A percentile compares a stretch with the other conserved stretches of the same genome.
phyloP scores from a whole-genome alignment of 2,113 vertebrate genomes.

The Dolichallabes microphthalmus region DNA sequence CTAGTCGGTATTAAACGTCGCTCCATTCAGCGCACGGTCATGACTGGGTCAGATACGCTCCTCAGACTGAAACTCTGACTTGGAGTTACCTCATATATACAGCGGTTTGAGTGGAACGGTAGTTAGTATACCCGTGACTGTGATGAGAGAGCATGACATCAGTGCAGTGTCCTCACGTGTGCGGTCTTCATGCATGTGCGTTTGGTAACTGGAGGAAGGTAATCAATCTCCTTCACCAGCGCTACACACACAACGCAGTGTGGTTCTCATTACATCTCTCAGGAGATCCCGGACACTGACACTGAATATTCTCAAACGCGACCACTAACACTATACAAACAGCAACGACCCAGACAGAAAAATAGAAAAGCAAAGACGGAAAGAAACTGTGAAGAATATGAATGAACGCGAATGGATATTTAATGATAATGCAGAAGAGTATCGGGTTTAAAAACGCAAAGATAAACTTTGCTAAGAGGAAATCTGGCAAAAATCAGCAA shows the following conservation, averaged over 20 bases:
- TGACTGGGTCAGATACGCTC: slow-evolving; percentile 14
- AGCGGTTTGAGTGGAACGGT: slow-evolving; percentile 29
- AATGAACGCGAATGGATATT: not conserved
- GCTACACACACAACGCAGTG: slow-evolving; percentile 64
- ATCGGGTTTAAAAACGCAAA: not conserved
- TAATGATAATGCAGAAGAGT: not conserved
- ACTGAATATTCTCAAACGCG: not conserved
- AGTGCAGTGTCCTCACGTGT: slow-evolving; percentile 32
- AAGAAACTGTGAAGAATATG: not conserved
- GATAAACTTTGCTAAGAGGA: not conserved
- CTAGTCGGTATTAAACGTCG: not conserved
- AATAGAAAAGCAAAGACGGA: slow-evolving; percentile 9
- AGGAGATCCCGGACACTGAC: not conserved
- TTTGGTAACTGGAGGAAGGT: slow-evolving; percentile 74
- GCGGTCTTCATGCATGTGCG: slow-evolving; percentile 50
- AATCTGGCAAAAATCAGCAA: not conserved
- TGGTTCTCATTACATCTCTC: slow-evolving; percentile 69
- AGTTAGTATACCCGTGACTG: slow-evolving; percentile 23
- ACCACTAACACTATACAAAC: not conserved
- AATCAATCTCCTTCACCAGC: slow-evolving; percentile 74
- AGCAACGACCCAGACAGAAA: not conserved
- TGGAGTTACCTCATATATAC: slow-evolving; percentile 28
- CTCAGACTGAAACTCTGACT: not conserved
- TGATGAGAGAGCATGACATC: slow-evolving; percentile 43
- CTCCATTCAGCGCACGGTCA: not conserved